Conservation (phyloP, 2,797 vertebrate species). For the Masticophis lateralis region DNA sequence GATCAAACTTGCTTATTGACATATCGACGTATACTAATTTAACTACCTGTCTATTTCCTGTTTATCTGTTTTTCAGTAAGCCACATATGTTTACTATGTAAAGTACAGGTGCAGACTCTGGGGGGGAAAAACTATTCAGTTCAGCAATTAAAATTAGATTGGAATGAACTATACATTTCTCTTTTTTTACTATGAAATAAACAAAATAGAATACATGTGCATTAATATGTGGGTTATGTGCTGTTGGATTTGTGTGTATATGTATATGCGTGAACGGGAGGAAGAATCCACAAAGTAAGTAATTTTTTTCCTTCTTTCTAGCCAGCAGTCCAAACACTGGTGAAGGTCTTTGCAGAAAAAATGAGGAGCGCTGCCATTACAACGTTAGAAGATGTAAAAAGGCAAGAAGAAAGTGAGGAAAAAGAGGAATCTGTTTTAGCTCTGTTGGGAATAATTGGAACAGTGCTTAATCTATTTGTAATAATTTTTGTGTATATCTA, state of each 20-base stretch:
- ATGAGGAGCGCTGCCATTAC: conserved; percentile 87
- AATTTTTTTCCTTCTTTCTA: conserved; percentile 67
- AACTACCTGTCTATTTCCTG: conserved; percentile 23
- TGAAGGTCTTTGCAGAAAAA: conserved; percentile 74
- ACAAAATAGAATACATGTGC: neutral
- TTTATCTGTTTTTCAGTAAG: conserved; percentile 5
- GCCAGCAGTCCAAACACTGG: conserved; percentile 76
- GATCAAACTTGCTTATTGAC: conserved; percentile 23
- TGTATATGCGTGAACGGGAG: neutral
- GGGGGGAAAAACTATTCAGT: neutral
- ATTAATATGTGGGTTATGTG: neutral
- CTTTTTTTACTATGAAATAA: conserved; percentile 16
- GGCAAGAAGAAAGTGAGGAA: conserved; percentile 86
- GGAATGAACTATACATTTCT: conserved; percentile 32
- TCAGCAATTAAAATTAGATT: neutral
- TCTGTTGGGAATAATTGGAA: conserved; percentile 85
- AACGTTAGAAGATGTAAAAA: conserved; percentile 80
- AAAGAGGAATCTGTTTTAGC: conserved; percentile 89
- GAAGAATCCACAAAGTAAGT: conserved; percentile 15
- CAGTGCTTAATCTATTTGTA: conserved; percentile 88
- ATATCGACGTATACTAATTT: conserved; percentile 18
- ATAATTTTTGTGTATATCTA: conserved; percentile 90
- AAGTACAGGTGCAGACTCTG: neutral
- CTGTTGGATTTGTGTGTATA: neutral
- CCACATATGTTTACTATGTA: conserved; percentile 21